Conservation (phyloP, 2,797 vertebrate genomes). For the Lithobates pipiens region DNA sequence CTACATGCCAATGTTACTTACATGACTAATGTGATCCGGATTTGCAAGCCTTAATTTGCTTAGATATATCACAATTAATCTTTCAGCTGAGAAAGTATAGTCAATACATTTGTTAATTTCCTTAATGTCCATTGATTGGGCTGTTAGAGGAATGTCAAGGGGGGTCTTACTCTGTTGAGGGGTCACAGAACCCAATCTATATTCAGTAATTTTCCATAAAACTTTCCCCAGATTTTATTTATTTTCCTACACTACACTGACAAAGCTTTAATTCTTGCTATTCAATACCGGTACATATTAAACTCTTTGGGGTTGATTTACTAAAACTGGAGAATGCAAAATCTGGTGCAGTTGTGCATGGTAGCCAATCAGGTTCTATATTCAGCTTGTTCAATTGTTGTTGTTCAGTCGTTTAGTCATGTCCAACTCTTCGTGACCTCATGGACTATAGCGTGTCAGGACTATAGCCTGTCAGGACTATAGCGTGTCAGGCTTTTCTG, state of each 20-base stretch:
- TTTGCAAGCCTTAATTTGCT: constrained; percentile 28
- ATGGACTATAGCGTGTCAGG: too few relatives aligned
- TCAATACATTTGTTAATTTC: constrained; percentile 57
- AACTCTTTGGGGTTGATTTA: too few relatives aligned
- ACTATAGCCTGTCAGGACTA: too few relatives aligned
- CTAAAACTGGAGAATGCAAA: too few relatives aligned
- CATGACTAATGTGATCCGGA: constrained; percentile 46
- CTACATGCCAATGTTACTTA: constrained; percentile 31
- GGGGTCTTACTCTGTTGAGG: constrained; percentile 8
- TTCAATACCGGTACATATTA: too few relatives aligned
- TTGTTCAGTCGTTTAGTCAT: too few relatives aligned
- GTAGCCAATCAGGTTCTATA: too few relatives aligned
- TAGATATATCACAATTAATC: constrained; percentile 48
- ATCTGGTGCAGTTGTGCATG: too few relatives aligned
- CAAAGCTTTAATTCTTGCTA: too few relatives aligned
- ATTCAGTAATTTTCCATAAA: constrained; percentile 1
- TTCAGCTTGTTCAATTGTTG: too few relatives aligned
- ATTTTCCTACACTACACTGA: not conserved
- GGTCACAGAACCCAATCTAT: constrained; percentile 16
- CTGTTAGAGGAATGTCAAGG: constrained; percentile 22
- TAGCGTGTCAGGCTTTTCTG: too few relatives aligned
- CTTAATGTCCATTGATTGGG: constrained; percentile 51
- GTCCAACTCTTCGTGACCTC: too few relatives aligned
- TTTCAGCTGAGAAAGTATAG: constrained; percentile 5
- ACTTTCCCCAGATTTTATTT: not conserved